Base-by-base conservation (phyloP, 2,113 vertebrate genomes). In the Prionailurus bengalensis region DNA sequence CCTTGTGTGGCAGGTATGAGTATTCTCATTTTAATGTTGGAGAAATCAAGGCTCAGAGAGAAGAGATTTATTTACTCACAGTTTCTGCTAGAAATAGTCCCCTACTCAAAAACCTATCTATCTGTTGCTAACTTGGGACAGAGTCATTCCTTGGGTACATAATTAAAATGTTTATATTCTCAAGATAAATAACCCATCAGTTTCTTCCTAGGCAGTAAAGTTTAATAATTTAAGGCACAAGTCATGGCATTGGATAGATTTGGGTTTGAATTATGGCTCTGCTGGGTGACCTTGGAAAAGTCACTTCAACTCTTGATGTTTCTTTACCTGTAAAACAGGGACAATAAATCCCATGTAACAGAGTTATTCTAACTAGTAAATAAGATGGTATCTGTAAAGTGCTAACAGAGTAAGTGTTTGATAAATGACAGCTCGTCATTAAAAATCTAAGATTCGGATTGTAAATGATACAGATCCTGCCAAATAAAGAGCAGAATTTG, bases 401-500 rank as follows among this genome's bases (percentile, higher is more conserved):
- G 39, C 33, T 94, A 96, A 96, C 55, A 95, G 68, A 82, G 14
- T n/a, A 93, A 70, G 86, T 89, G 39, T 70, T 96, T 51, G 48
- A 93, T 90, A 98, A 96, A 71, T 91, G 58, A 96, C 39, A 96
- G 73, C 42, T 88, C 96, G 65, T 96, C 94, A 93, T 94, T 95
- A 97, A 93, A 91, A 91, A 71, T 91, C 58, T 79, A 61, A 94
- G 82, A 91, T 91, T 89, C 16, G 21, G 48, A 48, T 79, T 86
- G 48, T 16, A 89, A 95, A 86, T 96, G 19, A 96, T 96, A 58
- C n/a, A 78, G 42, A 87, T 70, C 45, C 48, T 96, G 36, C 51
- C 85, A 91, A 93, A 97, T 79, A 97, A 86, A 55, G 86, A 97
- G 23, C 16, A 93, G 61, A 73, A 45, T 19, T 81, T 97, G 42